Percentiles rank a stretch among this genome's conserved stretches.
Conservation (phyloP, 1,140 invertebrate species). For the Drosophila mauritiana region DNA sequence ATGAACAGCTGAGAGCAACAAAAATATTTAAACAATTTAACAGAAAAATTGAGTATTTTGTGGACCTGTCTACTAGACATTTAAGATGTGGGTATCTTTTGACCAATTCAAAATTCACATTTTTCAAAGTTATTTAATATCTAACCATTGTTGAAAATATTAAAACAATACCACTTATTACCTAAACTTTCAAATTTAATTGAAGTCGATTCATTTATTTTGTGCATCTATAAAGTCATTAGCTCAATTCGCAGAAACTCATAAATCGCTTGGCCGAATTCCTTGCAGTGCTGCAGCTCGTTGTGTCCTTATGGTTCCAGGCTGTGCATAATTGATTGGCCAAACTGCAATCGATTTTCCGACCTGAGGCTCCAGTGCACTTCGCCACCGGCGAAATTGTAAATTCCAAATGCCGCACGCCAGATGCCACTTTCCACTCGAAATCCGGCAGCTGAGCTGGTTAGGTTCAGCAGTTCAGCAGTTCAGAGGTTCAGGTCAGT, state of each 20-base stretch:
- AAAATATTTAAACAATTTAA: neutral
- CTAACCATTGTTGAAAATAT: too few relatives aligned
- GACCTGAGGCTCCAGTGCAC: slow-evolving; percentile 10
- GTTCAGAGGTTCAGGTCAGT: slow-evolving; percentile 17
- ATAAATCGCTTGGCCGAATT: slow-evolving; percentile 3
- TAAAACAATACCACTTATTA: too few relatives aligned
- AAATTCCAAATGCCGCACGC: slow-evolving; percentile 19
- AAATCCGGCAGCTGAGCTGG: slow-evolving; percentile 24
- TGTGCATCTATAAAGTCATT: neutral
- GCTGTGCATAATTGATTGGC: slow-evolving; percentile 37
- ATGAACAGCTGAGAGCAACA: too few relatives aligned
- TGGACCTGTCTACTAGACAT: neutral
- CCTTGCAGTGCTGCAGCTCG: neutral
- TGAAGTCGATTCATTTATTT: neutral
- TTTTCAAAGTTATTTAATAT: too few relatives aligned
- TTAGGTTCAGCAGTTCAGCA: slow-evolving; percentile 26
- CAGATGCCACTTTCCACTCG: slow-evolving; percentile 11
- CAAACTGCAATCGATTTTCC: slow-evolving; percentile 18
- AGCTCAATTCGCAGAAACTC: neutral
- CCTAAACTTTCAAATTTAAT: neutral
- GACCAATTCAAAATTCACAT: too few relatives aligned
- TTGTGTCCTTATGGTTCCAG: slow-evolving; percentile 6
- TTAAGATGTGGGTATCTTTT: neutral
- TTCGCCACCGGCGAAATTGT: slow-evolving; percentile 27
- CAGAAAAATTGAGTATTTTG: neutral